Percentiles rank a stretch among this genome's conserved stretches.
These are phyloP conservation scores for Crambe crambe DNA, from an alignment of 37 sponge, comb jelly and placozoan genomes.

Conservation along the genomic window DNA sequence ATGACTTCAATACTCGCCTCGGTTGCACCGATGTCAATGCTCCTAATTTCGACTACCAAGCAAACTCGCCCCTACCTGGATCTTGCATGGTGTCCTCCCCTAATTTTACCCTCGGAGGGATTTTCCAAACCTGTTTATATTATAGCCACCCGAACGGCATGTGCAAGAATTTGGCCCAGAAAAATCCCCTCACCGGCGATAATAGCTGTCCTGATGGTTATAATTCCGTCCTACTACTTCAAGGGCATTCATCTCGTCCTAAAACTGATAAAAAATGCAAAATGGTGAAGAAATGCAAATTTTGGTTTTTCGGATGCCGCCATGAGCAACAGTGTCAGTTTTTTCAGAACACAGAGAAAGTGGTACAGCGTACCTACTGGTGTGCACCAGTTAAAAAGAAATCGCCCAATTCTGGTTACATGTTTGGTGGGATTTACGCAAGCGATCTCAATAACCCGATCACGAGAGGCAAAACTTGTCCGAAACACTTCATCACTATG, in stretches of 20 bases:
- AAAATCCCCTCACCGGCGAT: constrained; percentile 43
- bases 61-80: constrained; percentile 12
- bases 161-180: constrained; percentile 8
- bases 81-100: constrained; percentile 29
- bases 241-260: not conserved
- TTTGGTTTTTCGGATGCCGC: not conserved
- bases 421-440: constrained; percentile 57
- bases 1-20: constrained; percentile 31
- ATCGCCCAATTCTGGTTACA: constrained; percentile 3
- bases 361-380: constrained; percentile 37
- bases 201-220: constrained; percentile 44
- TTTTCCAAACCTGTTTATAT: constrained; percentile 47
- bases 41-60: constrained; percentile 52
- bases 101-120: constrained; percentile 52
- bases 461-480: constrained; percentile 37
- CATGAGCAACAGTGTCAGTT: not conserved
- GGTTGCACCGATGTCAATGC: constrained; percentile 52
- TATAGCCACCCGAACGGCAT: not conserved
- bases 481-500: constrained; percentile 23
- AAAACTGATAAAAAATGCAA: not conserved
- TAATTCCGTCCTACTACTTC: constrained; percentile 12
- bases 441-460: constrained; percentile 11
- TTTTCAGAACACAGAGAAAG: not conserved
- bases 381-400: constrained; percentile 18
- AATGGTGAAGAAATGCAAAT: not conserved